phyloP scores from a whole-genome alignment of 2,888 invertebrate species.

The Drosophila kuntzei region DNA sequence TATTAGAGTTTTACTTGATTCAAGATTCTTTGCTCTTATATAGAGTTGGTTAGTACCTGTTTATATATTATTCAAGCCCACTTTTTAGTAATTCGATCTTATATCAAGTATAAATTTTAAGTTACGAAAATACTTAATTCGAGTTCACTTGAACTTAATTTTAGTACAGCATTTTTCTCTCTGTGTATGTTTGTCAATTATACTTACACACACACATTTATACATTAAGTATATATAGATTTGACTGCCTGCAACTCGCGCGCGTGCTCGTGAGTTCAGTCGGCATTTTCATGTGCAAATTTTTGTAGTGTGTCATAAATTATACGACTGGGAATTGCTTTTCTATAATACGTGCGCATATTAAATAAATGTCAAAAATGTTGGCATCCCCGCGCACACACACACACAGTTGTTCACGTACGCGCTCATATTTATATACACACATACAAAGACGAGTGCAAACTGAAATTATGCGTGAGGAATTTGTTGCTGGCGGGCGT shows the following conservation, averaged over 20 bases:
- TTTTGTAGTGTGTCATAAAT: conserved; percentile 82
- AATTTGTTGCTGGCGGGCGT: conserved; percentile 62
- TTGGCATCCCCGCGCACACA: conserved; percentile 50
- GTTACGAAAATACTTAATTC: no score
- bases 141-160: no score
- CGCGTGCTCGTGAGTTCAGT: conserved; percentile 44
- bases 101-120: no score
- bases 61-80: no score
- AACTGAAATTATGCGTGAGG: conserved; percentile 69
- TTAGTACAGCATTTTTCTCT: no score
- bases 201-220: conserved; percentile 15
- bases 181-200: conserved; percentile 23
- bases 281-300: conserved; percentile 77
- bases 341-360: conserved; percentile 82
- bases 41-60: no score
- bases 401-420: conserved; percentile 23
- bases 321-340: conserved; percentile 81
- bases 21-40: no score
- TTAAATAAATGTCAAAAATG: conserved; percentile 81
- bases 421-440: conserved; percentile 9
- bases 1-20: no score
- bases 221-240: conserved; percentile 15
- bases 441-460: conserved; percentile 26
- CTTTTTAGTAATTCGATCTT: no score
- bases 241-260: conserved; percentile 26